A percentile compares a stretch with the other conserved stretches of the same genome.
phyloP scores from a whole-genome alignment of 2,113 vertebrate species.

The Pollimyrus isidori region DNA sequence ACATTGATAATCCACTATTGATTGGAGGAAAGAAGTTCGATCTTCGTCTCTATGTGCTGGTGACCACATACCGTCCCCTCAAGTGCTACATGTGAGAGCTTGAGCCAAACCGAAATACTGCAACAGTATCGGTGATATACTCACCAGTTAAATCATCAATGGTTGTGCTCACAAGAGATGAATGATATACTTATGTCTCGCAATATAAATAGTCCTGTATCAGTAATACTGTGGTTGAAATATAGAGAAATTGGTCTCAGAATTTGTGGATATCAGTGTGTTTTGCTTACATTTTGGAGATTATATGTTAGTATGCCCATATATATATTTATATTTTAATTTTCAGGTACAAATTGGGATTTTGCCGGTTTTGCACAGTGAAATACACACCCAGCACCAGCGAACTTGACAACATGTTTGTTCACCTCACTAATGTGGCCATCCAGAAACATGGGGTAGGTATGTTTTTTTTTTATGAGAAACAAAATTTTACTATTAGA shows the following conservation, averaged over 20 bases:
- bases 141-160: background rate
- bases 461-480: background rate
- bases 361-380: constrained; percentile 87
- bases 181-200: background rate
- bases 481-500: background rate
- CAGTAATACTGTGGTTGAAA: background rate
- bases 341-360: constrained; percentile 81
- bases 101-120: background rate
- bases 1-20: constrained; percentile 87
- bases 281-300: background rate
- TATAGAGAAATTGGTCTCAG: background rate
- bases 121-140: background rate
- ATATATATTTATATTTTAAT: constrained; percentile 23
- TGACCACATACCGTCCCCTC: constrained; percentile 87
- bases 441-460: constrained; percentile 95
- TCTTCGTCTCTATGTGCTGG: constrained; percentile 87
- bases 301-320: background rate
- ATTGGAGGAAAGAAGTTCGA: constrained; percentile 97
- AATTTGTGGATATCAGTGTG: background rate
- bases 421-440: constrained; percentile 95
- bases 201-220: background rate
- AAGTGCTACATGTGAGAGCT: constrained; percentile 90
- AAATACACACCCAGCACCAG: constrained; percentile 95
- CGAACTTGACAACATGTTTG: constrained; percentile 97
- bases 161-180: background rate